Percentiles rank a stretch among this genome's conserved stretches.
These are phyloP conservation scores for Chrysolina americana DNA, from an alignment of 2,888 invertebrate species.

Conservation along the genomic window DNA sequence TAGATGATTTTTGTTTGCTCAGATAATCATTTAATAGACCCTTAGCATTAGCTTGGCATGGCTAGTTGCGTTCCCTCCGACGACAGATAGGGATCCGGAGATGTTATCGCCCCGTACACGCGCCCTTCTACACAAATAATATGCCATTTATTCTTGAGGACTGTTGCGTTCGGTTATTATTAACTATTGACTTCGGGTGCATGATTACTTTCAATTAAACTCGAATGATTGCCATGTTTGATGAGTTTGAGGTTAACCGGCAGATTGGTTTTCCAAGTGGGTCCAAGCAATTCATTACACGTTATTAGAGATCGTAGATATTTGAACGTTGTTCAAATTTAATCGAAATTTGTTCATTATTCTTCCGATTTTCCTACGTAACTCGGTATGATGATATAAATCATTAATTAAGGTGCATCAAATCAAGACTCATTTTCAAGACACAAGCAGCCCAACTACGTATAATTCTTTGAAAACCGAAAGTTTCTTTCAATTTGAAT, in stretches of 20 bases:
- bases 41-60: constrained; percentile 67
- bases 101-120: constrained; percentile 56
- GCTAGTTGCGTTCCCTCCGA: constrained; percentile 66
- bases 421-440: too few species aligned
- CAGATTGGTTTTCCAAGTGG: background rate
- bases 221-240: constrained; percentile 11
- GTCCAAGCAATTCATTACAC: background rate
- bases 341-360: too few species aligned
- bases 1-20: constrained; percentile 72
- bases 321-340: background rate
- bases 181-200: constrained; percentile 33
- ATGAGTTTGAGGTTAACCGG: constrained; percentile 4
- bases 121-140: constrained; percentile 56
- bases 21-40: constrained; percentile 71
- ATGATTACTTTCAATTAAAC: constrained; percentile 37
- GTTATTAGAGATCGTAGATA: constrained; percentile 7
- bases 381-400: too few species aligned
- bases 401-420: too few species aligned
- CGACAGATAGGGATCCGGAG: constrained; percentile 59
- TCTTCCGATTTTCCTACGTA: too few species aligned
- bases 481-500: too few species aligned
- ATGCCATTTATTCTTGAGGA: constrained; percentile 42
- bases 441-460: too few species aligned
- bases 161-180: constrained; percentile 33
- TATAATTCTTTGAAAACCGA: too few species aligned